Conservation (phyloP, 2,797 vertebrate species). For the Oceanodroma leucorhoa region DNA sequence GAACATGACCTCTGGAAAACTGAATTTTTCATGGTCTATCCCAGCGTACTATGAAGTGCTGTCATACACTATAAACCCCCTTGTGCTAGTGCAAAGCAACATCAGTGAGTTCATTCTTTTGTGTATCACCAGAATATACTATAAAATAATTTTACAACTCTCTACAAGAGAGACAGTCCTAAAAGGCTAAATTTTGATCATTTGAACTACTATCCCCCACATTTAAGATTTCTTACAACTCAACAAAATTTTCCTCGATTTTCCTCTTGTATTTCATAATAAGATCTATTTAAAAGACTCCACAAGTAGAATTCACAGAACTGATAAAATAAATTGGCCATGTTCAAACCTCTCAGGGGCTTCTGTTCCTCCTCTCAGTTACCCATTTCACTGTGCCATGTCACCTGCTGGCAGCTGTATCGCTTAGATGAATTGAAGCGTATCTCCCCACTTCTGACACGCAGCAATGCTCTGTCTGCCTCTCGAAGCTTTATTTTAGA, state of each 20-base stretch:
- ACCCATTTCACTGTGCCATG: neutral
- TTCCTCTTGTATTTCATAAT: neutral
- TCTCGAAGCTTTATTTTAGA: slow-evolving; percentile 13
- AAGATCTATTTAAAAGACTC: neutral
- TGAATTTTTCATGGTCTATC: neutral
- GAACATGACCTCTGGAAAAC: neutral
- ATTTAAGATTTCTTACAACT: neutral
- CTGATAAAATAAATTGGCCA: neutral
- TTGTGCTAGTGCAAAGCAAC: neutral
- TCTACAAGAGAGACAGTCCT: neutral
- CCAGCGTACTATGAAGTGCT: neutral
- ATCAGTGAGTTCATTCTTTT: neutral
- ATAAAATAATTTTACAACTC: neutral
- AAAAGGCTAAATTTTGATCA: neutral
- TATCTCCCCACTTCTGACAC: neutral
- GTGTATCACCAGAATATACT: neutral
- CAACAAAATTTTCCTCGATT: neutral
- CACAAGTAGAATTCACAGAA: neutral
- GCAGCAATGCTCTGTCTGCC: neutral
- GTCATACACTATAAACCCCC: neutral
- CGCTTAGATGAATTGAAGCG: neutral
- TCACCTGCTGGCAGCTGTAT: neutral
- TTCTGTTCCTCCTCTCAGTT: neutral
- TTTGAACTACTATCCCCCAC: neutral
- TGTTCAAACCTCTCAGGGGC: neutral